Conservation (phyloP, 2,113 vertebrate species). For the Piliocolobus tephrosceles region DNA sequence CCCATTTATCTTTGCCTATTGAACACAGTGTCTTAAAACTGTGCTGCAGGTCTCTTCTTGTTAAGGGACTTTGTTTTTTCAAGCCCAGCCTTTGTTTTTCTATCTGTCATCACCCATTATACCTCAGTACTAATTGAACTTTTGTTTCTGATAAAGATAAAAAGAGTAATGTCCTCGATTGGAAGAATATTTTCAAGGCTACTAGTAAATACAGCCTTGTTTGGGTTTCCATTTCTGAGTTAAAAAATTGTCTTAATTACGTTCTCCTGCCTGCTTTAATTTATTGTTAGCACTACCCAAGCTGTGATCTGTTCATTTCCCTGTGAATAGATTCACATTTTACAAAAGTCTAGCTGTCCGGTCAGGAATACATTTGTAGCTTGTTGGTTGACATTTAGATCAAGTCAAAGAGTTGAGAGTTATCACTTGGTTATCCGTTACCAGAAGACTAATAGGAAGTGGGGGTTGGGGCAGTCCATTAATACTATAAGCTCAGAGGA, state of each 20-base stretch:
- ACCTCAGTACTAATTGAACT: background rate
- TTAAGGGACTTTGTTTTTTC: background rate
- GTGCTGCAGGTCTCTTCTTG: background rate
- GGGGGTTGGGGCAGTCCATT: background rate
- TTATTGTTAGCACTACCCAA: background rate
- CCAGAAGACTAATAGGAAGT: background rate
- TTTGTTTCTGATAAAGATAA: constrained; percentile 2
- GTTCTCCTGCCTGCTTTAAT: background rate
- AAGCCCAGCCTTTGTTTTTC: background rate
- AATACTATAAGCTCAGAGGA: background rate
- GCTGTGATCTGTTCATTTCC: background rate
- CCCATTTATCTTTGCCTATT: background rate
- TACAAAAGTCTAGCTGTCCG: background rate
- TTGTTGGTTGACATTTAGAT: background rate
- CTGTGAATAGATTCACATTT: background rate
- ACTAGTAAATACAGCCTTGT: background rate
- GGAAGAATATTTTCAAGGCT: background rate
- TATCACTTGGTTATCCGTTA: background rate
- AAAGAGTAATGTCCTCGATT: constrained; percentile 22
- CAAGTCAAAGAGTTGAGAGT: background rate
- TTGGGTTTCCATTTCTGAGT: background rate
- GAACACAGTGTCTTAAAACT: background rate
- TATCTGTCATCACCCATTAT: background rate
- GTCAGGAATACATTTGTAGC: background rate
- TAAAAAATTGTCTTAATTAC: constrained; percentile 7